Evolutionary conservation across 2,113 vertebrate species (phyloP).

Genomic region (Poicephalus gulielmi): DNA sequence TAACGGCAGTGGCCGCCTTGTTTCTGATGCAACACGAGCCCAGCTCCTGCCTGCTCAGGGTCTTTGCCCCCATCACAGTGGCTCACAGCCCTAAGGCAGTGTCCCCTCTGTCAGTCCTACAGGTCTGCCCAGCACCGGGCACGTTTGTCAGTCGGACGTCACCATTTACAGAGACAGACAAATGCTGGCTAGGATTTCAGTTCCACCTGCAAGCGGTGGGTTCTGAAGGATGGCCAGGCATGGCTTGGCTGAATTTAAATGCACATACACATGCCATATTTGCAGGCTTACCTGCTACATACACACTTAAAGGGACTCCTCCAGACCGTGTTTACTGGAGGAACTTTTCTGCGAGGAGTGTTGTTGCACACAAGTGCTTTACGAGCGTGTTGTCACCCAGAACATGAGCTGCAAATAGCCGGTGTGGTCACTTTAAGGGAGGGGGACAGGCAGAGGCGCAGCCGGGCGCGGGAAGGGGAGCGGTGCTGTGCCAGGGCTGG

Average conservation of each 20-base stretch:
- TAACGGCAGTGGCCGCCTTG: background rate
- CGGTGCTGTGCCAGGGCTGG: background rate
- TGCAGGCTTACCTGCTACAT: background rate
- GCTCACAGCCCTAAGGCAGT: background rate
- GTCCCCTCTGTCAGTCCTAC: background rate
- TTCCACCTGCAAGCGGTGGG: background rate
- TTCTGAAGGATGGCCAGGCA: background rate
- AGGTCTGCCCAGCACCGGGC: background rate
- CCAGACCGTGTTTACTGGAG: background rate
- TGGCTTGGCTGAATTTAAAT: background rate
- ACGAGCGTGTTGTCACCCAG: background rate
- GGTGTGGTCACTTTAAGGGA: background rate
- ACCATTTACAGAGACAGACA: background rate
- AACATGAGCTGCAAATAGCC: background rate
- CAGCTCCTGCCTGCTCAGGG: background rate
- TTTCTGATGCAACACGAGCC: background rate
- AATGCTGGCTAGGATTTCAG: background rate
- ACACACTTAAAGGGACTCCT: background rate
- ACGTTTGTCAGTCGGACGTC: background rate
- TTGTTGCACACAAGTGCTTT: background rate
- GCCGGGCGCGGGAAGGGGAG: slow-evolving; percentile 59
- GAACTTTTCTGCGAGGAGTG: background rate
- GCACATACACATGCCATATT: accelerated
- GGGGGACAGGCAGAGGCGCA: background rate
- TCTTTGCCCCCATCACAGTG: background rate